Base-by-base conservation (phyloP, 2,888 invertebrate species). In the Cactoblastis cactorum region DNA sequence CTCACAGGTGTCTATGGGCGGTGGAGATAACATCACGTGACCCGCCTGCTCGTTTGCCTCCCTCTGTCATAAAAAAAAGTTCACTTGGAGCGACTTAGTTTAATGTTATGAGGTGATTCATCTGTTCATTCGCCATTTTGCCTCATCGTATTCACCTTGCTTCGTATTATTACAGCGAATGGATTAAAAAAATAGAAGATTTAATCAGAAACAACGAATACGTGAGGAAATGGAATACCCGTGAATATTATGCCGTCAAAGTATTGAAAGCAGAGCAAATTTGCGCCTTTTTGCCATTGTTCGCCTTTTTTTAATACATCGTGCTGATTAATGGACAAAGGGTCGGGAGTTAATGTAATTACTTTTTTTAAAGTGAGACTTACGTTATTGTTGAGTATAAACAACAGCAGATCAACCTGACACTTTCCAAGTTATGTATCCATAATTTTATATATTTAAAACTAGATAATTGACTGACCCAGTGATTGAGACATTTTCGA, bases 81-180 rank as follows among this genome's bases (percentile, higher is more conserved):
- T n/a, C n/a, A n/a, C n/a, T n/a, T n/a, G n/a, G n/a, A n/a, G n/a
- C n/a, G n/a, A n/a, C n/a, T n/a, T n/a, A n/a, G n/a, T n/a, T n/a
- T n/a, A n/a, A n/a, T n/a, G n/a, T n/a, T n/a, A n/a, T n/a, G n/a
- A n/a, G n/a, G n/a, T n/a, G n/a, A n/a, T n/a, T n/a, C n/a, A n/a
- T 37, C 37, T 37, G 17, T 17, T 17, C 17, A 9, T 15, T 37
- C 3, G 9, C 3, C 17, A 37, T 37, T 37, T 37, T 0, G 11
- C 14, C 15, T 18, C 35, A 15, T 35, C 32, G 45, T 55, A 39
- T 54, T 53, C 52, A 49, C 52, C 49, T 51, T 50, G 47, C 52
- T 56, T 51, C 50, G 52, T 54, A 50, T 55, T 55, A 57, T 59
- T 59, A 53, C 55, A 54, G 52, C 53, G 57, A 57, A 59, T 55